These are phyloP conservation scores for Idris sp. DNA, from an alignment of 1,140 invertebrate genomes.

Conservation along the genomic window DNA sequence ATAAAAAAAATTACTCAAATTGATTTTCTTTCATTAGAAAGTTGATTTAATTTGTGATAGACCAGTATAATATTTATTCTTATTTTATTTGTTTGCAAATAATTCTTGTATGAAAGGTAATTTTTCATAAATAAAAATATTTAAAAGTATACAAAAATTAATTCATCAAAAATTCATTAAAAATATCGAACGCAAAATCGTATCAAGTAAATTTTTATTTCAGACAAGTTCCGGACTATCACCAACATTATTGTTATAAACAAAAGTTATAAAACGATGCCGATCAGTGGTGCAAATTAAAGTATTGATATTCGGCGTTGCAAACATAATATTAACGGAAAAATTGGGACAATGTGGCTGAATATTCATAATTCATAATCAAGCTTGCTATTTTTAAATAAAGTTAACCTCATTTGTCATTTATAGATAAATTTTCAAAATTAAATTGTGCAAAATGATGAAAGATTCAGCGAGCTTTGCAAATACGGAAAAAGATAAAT, in stretches of 20 bases:
- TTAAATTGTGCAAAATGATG: constrained; percentile 9
- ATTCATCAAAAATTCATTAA: too few relatives aligned
- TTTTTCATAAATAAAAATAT: too few relatives aligned
- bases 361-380: constrained; percentile 26
- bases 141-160: too few relatives aligned
- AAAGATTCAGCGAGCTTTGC: not conserved
- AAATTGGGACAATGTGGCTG: constrained; percentile 1
- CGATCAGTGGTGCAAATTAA: constrained; percentile 7
- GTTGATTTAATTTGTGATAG: too few relatives aligned
- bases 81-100: too few relatives aligned
- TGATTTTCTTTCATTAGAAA: too few relatives aligned
- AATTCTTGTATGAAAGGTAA: too few relatives aligned
- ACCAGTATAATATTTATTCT: too few relatives aligned
- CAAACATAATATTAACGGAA: too few relatives aligned
- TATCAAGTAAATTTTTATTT: constrained; percentile 1
- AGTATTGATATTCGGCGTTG: too few relatives aligned
- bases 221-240: constrained; percentile 16
- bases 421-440: not conserved
- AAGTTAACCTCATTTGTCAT: constrained; percentile 24
- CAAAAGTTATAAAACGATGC: constrained; percentile 12
- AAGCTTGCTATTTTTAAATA: constrained; percentile 14
- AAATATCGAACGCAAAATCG: not conserved
- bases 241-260: constrained; percentile 8
- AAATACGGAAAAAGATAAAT: not conserved
- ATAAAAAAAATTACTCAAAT: constrained; percentile 3